Base-by-base conservation (phyloP, 2,113 vertebrate species). In the Hemiscyllium ocellatum region DNA sequence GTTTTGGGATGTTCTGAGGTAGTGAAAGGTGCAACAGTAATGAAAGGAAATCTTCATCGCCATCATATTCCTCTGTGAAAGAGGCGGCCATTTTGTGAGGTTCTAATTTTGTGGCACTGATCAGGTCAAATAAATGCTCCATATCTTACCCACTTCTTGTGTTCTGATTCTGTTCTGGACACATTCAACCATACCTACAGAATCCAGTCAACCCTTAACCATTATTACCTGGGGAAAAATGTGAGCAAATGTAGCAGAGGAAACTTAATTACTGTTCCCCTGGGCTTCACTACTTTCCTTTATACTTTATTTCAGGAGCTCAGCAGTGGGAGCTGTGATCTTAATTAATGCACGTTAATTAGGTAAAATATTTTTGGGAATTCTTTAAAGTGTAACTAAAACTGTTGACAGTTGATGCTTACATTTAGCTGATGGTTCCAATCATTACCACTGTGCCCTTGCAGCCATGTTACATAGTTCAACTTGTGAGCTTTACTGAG, bases 341-440 rank as follows among this genome's bases (percentile, higher is more conserved):
- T 93, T 65, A 93, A 66, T 66, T 93, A 93, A 66, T 12, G 24
- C 2, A 4, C 13, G 7, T 65, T 66, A 93, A 93, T 93, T 93
- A 65, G 65, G 65, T 19, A 93, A 65, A 93, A 93, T 93, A 93
- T 93, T 93, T 93, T 66, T 91, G 61, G 29, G 89, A 66, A 91
- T 65, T 91, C 33, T n/a, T 91, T 33, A 91, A 66, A 65, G 61
- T 93, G 89, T n/a, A 37, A 68, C 3, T 6, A 93, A 66, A 93
- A 68, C 61, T 68, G 89, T 93, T 66, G 61, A n/a, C 89, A 93
- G 89, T 22, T 2, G 61, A 22, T 33, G 20, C 8, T 93, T 37
- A 17, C 3, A 66, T 66, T 37, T 22, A 66, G 29, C 15, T 68
- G 33, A 68, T 37, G 17, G 89, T 19, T 22, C n/a, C 33, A 66